A percentile compares a stretch with the other conserved stretches of the same genome.
Conservation (phyloP, 2,113 vertebrate species). For the Peucedramus taeniatus region DNA sequence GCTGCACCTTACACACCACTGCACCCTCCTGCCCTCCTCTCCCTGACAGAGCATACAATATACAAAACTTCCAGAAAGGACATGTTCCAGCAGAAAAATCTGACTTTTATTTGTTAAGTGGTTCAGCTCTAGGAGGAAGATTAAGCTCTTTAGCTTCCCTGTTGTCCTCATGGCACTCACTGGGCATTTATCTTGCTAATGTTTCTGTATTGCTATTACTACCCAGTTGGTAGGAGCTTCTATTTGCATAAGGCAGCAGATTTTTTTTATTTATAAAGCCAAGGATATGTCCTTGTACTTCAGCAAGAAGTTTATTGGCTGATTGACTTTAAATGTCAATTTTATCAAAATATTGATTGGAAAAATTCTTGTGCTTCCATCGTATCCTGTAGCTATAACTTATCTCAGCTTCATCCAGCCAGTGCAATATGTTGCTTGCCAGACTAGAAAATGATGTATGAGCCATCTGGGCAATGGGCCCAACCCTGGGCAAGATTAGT, state of each 20-base stretch:
- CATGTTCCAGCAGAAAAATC: background rate
- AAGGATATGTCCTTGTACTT: background rate
- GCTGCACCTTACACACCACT: background rate
- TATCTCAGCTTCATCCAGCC: conserved; percentile 14
- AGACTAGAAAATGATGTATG: conserved; percentile 70
- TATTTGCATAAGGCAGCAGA: background rate
- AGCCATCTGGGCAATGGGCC: conserved; percentile 70
- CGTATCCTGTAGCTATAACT: background rate
- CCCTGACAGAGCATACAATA: background rate
- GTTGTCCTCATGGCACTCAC: background rate
- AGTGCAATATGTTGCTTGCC: conserved; percentile 52
- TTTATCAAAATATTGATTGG: conserved; percentile 60
- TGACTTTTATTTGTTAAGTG: background rate
- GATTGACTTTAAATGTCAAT: conserved; percentile 27
- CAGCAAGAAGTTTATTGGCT: background rate
- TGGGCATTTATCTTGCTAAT: background rate
- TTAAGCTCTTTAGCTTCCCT: background rate
- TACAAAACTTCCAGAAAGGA: background rate
- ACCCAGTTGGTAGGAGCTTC: background rate
- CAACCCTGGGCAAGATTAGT: conserved; percentile 69
- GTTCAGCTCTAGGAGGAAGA: background rate
- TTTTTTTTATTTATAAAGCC: conserved; percentile 20
- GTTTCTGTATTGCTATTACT: background rate
- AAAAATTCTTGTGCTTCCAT: background rate
- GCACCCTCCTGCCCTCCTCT: background rate